A percentile compares a stretch with the other conserved stretches of the same genome.
These are phyloP conservation scores for Cremastinae sp. DNA, from an alignment of 2,888 invertebrate genomes.

Conservation along the genomic window DNA sequence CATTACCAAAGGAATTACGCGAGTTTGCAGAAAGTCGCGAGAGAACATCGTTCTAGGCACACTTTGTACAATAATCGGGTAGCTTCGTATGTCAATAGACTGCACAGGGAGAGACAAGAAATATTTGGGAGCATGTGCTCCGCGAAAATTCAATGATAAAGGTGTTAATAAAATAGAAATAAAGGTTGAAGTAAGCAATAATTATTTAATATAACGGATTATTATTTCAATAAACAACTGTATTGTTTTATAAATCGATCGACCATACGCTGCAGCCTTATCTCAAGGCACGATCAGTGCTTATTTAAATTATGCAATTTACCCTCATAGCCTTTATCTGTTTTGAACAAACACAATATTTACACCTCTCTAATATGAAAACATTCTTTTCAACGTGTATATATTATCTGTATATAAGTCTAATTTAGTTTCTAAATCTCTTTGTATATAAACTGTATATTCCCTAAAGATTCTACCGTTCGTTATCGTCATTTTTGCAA, in stretches of 20 bases:
- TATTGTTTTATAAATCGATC: not conserved
- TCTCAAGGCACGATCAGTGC: slow-evolving; percentile 13
- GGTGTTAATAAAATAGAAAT: slow-evolving; percentile 12
- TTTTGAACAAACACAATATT: slow-evolving; percentile 17
- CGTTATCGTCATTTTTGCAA: no score
- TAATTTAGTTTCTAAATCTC: not conserved
- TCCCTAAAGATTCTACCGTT: not conserved
- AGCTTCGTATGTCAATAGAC: slow-evolving; percentile 67
- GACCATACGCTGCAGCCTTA: not conserved
- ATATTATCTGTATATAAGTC: slow-evolving; percentile 6
- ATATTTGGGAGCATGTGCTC: slow-evolving; percentile 61
- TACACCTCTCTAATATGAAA: slow-evolving; percentile 16
- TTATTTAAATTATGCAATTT: slow-evolving; percentile 27
- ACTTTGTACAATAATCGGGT: slow-evolving; percentile 66
- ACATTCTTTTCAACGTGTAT: slow-evolving; percentile 7
- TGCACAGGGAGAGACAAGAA: slow-evolving; percentile 67
- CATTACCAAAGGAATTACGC: slow-evolving; percentile 88
- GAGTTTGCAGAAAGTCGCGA: slow-evolving; percentile 63
- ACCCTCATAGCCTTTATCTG: slow-evolving; percentile 16
- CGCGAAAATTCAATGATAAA: slow-evolving; percentile 22
- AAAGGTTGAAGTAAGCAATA: slow-evolving; percentile 36
- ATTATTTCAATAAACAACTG: slow-evolving; percentile 8
- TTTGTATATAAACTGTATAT: not conserved
- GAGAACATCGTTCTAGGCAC: slow-evolving; percentile 58
- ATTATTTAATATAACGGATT: not conserved